Conservation (phyloP, 2,888 invertebrate species). For the Drosophila prolongata region DNA sequence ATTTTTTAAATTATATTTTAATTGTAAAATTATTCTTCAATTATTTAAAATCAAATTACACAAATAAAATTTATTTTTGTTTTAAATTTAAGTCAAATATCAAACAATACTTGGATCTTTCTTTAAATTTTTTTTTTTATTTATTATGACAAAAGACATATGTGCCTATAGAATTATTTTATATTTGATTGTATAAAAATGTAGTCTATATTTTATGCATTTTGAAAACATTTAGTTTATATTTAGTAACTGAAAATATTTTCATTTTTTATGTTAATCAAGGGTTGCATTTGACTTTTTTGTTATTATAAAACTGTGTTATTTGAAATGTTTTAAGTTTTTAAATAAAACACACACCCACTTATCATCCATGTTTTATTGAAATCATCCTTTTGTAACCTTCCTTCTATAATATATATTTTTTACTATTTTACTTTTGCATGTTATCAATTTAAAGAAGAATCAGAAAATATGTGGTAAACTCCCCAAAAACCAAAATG, state of each 20-base stretch:
- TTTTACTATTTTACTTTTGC: conserved; percentile 64
- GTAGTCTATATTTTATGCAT: too few relatives aligned
- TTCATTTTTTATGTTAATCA: neutral
- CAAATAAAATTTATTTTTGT: too few relatives aligned
- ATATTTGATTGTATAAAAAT: too few relatives aligned
- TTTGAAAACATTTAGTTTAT: too few relatives aligned
- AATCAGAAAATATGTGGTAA: conserved; percentile 73
- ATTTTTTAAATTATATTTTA: too few relatives aligned
- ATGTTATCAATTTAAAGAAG: conserved; percentile 70
- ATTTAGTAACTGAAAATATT: too few relatives aligned
- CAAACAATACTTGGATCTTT: too few relatives aligned
- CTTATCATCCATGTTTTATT: conserved; percentile 9
- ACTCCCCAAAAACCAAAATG: conserved; percentile 33
- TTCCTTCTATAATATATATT: conserved; percentile 30
- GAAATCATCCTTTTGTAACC: conserved; percentile 19
- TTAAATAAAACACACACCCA: neutral
- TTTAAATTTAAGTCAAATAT: too few relatives aligned
- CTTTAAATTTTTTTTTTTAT: too few relatives aligned
- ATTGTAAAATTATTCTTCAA: neutral
- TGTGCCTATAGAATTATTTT: too few relatives aligned
- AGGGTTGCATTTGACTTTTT: neutral
- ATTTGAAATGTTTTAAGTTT: neutral
- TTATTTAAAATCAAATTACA: too few relatives aligned
- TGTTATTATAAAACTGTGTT: neutral
- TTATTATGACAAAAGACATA: too few relatives aligned